Base-by-base conservation (phyloP, 1,140 invertebrate genomes). In the Magallana ariakensis region DNA sequence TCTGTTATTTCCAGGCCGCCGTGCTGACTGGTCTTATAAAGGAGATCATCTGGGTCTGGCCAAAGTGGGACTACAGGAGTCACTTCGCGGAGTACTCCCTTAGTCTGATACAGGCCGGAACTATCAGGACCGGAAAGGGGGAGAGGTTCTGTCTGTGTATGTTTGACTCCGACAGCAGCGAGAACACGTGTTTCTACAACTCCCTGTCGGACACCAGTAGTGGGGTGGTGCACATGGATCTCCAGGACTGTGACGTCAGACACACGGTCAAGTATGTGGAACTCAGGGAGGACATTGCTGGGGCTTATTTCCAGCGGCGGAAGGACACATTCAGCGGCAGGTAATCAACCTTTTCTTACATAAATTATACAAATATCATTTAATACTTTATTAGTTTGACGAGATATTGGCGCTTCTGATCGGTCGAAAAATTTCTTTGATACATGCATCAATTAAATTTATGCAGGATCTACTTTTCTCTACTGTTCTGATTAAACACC, bases 41-140 rank as follows among this genome's bases (percentile, higher is more conserved):
- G 66, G 66, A 75, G 22, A 22, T 75, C 13, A 75, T 75, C 22
- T 75, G 66, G 66, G 33, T 75, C 33, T 75, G 66, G 66, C 66
- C 66, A 26, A 33, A 75, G 22, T 75, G 66, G 66, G 66, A 75
- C 15, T 13, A 75, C 22, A 33, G 8, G 66, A 13, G 9, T 26
- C 66, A 75, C 33, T 75, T 75, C 33, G 66, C 22, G 9, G 22
- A 75, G 33, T 75, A 75, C 66, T 75, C 66, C 22, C 66, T 75
- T 7, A 46, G 66, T 75, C 0, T 75, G 5, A 33, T 75, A 13
- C 66, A 75, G 22, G 66, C 22, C 15, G 66, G 66, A 4, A 11
- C 33, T 19, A 75, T 26, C 10, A 75, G 6, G 26, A 62, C 16
- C 58, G 26, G 22, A 33, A 26, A 26, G 9, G 15, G 33, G 11